phyloP scores from a whole-genome alignment of 2,113 vertebrate genomes.

The Halichoerus grypus region DNA sequence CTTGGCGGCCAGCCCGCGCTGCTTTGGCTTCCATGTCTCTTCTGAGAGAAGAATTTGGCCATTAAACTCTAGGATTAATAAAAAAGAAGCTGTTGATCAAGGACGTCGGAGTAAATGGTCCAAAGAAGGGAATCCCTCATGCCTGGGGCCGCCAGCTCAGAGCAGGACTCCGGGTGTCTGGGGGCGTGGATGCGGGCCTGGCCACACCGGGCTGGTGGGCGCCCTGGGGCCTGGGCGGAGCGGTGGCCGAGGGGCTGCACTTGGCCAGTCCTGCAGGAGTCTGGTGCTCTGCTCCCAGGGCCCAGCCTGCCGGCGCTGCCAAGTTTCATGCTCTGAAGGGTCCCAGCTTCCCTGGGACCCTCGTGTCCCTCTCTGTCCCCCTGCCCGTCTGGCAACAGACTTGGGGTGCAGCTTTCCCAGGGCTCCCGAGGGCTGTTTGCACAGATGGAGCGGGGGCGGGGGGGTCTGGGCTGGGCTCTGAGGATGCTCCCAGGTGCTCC shows the following conservation, averaged over 20 bases:
- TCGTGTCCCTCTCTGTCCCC: not conserved
- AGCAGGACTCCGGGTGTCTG: not conserved
- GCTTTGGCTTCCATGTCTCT: fast-evolving
- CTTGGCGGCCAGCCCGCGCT: fast-evolving
- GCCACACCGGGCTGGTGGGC: not conserved
- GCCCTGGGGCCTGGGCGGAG: not conserved
- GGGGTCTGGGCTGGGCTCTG: not conserved
- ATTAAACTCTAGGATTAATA: not conserved
- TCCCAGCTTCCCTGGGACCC: not conserved
- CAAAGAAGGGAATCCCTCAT: fast-evolving
- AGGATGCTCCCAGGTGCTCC: not conserved
- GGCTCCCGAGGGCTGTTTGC: not conserved
- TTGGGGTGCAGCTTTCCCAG: too few relatives aligned
- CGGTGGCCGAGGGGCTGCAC: too few relatives aligned
- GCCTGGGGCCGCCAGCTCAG: not conserved
- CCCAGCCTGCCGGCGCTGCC: too few relatives aligned
- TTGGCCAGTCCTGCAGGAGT: too few relatives aligned
- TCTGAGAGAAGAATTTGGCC: not conserved
- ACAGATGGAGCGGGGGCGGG: not conserved
- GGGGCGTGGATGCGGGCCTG: fast-evolving
- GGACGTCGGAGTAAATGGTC: not conserved
- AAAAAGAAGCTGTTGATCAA: not conserved
- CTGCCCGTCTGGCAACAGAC: not conserved
- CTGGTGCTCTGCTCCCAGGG: too few relatives aligned
- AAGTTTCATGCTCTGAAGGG: too few relatives aligned